Base-by-base conservation (phyloP, 2,888 invertebrate genomes). In the Graphium colonna region DNA sequence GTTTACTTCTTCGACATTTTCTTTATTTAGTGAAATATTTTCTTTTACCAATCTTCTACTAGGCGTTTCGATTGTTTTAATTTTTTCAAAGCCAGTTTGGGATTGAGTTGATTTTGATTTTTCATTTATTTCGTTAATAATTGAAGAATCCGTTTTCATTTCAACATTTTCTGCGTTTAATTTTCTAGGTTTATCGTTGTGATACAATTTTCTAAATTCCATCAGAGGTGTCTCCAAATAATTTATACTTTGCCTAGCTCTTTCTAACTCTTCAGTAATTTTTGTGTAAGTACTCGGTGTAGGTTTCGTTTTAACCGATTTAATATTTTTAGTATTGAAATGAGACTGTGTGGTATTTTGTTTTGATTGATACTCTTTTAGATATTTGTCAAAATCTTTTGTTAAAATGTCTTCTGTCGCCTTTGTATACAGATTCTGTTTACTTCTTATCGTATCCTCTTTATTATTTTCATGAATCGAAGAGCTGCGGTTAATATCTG, bases 161-260 rank as follows among this genome's bases (percentile, higher is more conserved):
- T 17, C 0, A n/a, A 33, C 33, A n/a, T 21, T 21, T 10, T 47
- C 47, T 28, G 12, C 56, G 49, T 36, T 18, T 36, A 39, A 26
- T 12, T 4, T 2, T 28, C 51, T 55, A 15, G 54, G 26, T 44
- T 63, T 70, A 5, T 60, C 62, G 0, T 72, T 63, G 3, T 71
- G 71, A 58, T 88, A 88, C 1, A 80, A 59, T 58, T 82, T 84
- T 49, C 88, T 73, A 45, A 89, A 88, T 46, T 87, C 87, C 0
- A 47, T 56, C 7, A 89, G 52, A 0, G 89, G 82, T 10, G 78
- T 80, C 58, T 83, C 83, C 21, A 87, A 62, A 54, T 78, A 82
- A 55, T 82, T 70, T 0, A 56, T 48, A 36, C 61, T 60, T 0
- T 55, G 56, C 40, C 52, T 55, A 10, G 10, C 42, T 15, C 43